Evolutionary conservation across 2,113 vertebrate genomes (phyloP), one percentile per base, ranked within the genome.

Genomic region (Pelecanoides urinatrix): DNA sequence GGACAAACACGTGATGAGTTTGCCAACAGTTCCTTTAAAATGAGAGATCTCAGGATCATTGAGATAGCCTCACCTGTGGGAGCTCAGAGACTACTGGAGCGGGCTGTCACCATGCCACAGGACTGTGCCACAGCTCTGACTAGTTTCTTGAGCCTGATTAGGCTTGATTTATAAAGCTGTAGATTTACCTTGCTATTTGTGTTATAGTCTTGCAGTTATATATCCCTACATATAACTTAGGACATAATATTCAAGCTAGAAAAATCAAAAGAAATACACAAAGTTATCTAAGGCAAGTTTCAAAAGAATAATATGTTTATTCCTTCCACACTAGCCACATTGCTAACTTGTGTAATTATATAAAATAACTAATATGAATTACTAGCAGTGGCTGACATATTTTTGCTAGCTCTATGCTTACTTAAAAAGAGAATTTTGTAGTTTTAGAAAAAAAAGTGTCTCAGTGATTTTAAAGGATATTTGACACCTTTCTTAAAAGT

Each of bases 401-500:
- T 88, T 90, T 25, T 68, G 65, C 45, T 70, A 80, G 80, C 5
- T 5, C 73, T 55, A 74, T 34, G 62, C 42, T 95, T 94, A 86
- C 47, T 89, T 96, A 96, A 94, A 94, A 90, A 49, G 21, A 92
- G 26, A 88, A 65, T 88, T 94, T 82, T 50, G 50, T 59, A 95
- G 80, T 92, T 95, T 92, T 80, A 90, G 72, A 32, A 87, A 96
- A 96, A 95, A 94, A 88, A 81, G 30, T 44, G 44, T 45, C 30
- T 81, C 61, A 53, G 16, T 61, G 30, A 92, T 94, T 94, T 78
- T 96, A 88, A 94, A 95, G 25, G n/a, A 72, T 91, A 70, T 84
- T 89, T 92, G 94, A 87, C 56, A 92, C 34, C 50, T 90, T 87
- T 89, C 78, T 97, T 88, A 86, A 74, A 77, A 96, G 87, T 80